These are phyloP conservation scores for Monopis laevigella DNA, from an alignment of 2,888 invertebrate genomes.

Conservation along the genomic window DNA sequence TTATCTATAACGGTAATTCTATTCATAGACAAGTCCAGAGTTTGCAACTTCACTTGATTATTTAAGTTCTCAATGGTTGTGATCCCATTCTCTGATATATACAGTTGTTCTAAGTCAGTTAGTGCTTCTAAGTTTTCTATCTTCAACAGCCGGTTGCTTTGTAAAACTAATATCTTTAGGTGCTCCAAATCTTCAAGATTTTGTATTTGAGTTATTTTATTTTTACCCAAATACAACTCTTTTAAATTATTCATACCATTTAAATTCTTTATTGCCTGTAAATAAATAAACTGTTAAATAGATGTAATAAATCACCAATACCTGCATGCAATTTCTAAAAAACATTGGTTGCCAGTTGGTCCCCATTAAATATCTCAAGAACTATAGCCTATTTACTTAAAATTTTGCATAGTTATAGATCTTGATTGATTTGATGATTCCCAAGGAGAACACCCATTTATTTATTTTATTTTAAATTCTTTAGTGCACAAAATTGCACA, in stretches of 20 bases:
- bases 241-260: slow-evolving; percentile 78
- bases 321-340: no score
- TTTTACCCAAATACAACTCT: slow-evolving; percentile 90
- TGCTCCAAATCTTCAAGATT: slow-evolving; percentile 78
- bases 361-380: no score
- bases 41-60: slow-evolving; percentile 75
- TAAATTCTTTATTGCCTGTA: slow-evolving; percentile 86
- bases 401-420: no score
- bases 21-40: slow-evolving; percentile 92
- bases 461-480: no score
- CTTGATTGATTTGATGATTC: no score
- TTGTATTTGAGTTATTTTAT: slow-evolving; percentile 90
- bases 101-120: slow-evolving; percentile 83
- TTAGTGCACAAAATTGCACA: no score
- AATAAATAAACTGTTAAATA: slow-evolving; percentile 16
- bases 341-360: no score
- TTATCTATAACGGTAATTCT: slow-evolving; percentile 83
- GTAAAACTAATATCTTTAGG: slow-evolving; percentile 85
- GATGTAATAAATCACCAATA: slow-evolving; percentile 10
- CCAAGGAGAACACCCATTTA: no score
- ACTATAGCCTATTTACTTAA: no score
- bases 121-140: slow-evolving; percentile 86
- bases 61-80: slow-evolving; percentile 79
- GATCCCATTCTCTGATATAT: slow-evolving; percentile 94
- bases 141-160: slow-evolving; percentile 88